A percentile compares a stretch with the other conserved stretches of the same genome.
phyloP scores from a whole-genome alignment of 1,140 invertebrate species.

The Uloborus diversus region DNA sequence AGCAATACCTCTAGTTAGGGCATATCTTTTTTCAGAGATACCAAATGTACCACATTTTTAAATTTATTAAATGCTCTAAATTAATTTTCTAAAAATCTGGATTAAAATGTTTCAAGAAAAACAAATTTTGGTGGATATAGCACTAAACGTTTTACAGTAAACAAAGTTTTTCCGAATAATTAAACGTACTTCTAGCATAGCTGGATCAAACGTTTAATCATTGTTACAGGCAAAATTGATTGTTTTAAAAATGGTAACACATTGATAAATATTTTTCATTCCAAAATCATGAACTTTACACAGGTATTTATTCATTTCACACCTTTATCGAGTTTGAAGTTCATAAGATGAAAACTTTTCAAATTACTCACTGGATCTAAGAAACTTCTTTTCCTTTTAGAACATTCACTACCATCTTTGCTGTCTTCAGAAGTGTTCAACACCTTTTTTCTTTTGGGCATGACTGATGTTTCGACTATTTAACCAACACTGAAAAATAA shows the following conservation, averaged over 20 bases:
- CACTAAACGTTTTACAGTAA: neutral
- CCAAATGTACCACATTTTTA: neutral
- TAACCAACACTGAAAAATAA: neutral
- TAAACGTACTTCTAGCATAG: neutral
- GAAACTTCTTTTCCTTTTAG: conserved; percentile 18
- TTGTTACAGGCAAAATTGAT: neutral
- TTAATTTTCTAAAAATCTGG: neutral
- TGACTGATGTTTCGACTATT: neutral
- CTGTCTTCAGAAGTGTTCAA: conserved; percentile 25
- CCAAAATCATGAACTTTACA: neutral
- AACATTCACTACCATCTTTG: conserved; percentile 40
- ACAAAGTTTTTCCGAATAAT: neutral
- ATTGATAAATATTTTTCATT: neutral
- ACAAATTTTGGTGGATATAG: neutral
- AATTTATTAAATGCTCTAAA: neutral
- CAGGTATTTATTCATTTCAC: neutral
- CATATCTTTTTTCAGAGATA: too few species aligned
- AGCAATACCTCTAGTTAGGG: too few species aligned
- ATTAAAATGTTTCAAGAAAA: too few species aligned
- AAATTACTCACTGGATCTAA: conserved; percentile 24
- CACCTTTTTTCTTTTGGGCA: conserved; percentile 40
- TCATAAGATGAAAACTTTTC: neutral
- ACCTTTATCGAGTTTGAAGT: neutral
- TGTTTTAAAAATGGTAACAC: neutral
- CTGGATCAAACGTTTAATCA: neutral